Base-by-base conservation (phyloP, 2,888 invertebrate species). In the Trichopoda pennipes region DNA sequence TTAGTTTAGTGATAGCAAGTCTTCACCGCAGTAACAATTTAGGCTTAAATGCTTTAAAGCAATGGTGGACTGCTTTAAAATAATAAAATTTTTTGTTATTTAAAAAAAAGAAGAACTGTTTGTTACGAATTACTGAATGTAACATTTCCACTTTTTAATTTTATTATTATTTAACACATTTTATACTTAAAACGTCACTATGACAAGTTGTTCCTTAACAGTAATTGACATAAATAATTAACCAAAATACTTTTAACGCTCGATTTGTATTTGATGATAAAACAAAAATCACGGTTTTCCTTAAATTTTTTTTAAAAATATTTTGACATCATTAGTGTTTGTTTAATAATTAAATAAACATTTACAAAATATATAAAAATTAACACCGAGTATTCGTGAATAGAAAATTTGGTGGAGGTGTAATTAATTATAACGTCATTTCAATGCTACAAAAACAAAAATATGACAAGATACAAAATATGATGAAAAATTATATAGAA, bases 341-440 rank as follows among this genome's bases (percentile, higher is more conserved):
- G 4, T 35, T 55, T 44, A n/a, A 35, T 64, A 58, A 74, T 66
- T 64, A 47, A 74, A 64, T 64, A 74, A 64, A 64, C 51, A 56
- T 56, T 35, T 28, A 16, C 9, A n/a, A 35, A 42, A 28, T 44
- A 10, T 9, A 51, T 14, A n/a, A n/a, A 60, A 55, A 63, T 63
- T 63, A 63, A 55, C 63, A 63, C 55, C 32, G 32, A 63, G n/a
- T n/a, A n/a, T 61, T 23, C 19, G n/a, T 21, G 23, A 16, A 28
- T 47, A 21, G 49, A 35, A 61, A 32, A 55, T 42, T 28, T 16
- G 14, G 10, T 68, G 42, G 2, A 38, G 44, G 64, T 38, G 63
- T 32, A 64, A 74, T 75, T 60, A 75, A 72, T 7, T 56, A 16
- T 42, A 21, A 21, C 56, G 32, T 21, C 8, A n/a, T 44, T 7